phyloP scores from a whole-genome alignment of 2,888 invertebrate species.

The Troides aeacus region DNA sequence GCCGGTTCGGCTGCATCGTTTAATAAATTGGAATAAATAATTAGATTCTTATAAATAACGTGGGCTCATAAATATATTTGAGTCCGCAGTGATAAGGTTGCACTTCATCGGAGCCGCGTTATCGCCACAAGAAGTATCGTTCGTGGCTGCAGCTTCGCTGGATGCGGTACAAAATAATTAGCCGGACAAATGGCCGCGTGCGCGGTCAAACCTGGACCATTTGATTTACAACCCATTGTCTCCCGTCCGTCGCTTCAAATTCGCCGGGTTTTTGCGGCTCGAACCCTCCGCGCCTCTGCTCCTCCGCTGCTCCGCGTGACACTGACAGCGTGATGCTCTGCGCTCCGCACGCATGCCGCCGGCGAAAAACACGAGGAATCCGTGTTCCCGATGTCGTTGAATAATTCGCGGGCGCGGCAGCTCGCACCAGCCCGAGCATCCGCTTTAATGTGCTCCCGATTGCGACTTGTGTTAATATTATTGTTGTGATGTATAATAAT shows the following conservation, averaged over 20 bases:
- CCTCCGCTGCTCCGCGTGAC: conserved; percentile 27
- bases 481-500: no score
- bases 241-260: conserved; percentile 26
- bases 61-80: not conserved
- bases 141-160: not conserved
- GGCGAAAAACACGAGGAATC: conserved; percentile 24
- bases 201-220: conserved; percentile 23
- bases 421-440: no score
- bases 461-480: no score
- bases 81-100: not conserved
- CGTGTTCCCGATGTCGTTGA: conserved; percentile 27
- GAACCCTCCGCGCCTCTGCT: conserved; percentile 28
- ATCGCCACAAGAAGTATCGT: conserved; percentile 10
- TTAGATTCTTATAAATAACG: not conserved
- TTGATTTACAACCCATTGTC: conserved; percentile 33
- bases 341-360: conserved; percentile 34
- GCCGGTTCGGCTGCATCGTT: no score
- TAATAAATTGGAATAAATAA: not conserved
- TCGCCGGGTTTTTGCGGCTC: conserved; percentile 32
- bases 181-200: conserved; percentile 29
- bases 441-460: no score
- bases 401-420: conserved; percentile 11
- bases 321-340: conserved; percentile 42
- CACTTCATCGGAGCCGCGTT: conserved; percentile 10
- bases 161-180: conserved; percentile 31